phyloP scores from a whole-genome alignment of 2,113 vertebrate species.

The Grammomys dolichurus region DNA sequence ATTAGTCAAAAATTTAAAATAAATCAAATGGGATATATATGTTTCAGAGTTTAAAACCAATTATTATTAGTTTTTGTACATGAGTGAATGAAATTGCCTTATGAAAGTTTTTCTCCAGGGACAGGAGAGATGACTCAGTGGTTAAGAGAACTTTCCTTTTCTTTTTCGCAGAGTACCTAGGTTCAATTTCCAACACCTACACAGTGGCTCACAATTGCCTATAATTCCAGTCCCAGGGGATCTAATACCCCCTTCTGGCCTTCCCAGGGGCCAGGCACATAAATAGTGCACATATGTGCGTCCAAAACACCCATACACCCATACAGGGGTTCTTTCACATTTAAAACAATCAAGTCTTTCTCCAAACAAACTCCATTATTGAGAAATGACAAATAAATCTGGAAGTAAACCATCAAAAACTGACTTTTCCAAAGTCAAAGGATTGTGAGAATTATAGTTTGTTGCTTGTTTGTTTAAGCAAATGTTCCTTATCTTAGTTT shows the following conservation, averaged over 20 bases:
- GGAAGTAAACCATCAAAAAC: background rate
- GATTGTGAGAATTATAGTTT: background rate
- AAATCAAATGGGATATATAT: background rate
- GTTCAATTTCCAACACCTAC: background rate
- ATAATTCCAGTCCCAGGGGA: background rate
- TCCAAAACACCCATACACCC: too few relatives aligned
- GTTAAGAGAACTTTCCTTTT: background rate
- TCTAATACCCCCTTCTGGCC: background rate
- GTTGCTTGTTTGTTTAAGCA: background rate
- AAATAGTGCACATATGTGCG: background rate
- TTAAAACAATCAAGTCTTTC: background rate
- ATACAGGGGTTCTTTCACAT: background rate
- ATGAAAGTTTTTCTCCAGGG: background rate
- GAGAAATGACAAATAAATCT: constrained; percentile 10
- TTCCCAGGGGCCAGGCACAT: background rate
- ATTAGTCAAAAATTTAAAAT: background rate
- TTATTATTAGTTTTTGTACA: constrained; percentile 1
- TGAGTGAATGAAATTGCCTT: background rate
- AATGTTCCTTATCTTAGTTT: background rate
- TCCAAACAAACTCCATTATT: background rate
- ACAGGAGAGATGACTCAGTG: background rate
- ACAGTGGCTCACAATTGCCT: background rate
- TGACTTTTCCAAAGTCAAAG: background rate
- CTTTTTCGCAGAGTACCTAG: background rate
- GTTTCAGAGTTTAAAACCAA: background rate